Conservation (phyloP, 1,140 invertebrate genomes). For the Drosophila bocqueti region DNA sequence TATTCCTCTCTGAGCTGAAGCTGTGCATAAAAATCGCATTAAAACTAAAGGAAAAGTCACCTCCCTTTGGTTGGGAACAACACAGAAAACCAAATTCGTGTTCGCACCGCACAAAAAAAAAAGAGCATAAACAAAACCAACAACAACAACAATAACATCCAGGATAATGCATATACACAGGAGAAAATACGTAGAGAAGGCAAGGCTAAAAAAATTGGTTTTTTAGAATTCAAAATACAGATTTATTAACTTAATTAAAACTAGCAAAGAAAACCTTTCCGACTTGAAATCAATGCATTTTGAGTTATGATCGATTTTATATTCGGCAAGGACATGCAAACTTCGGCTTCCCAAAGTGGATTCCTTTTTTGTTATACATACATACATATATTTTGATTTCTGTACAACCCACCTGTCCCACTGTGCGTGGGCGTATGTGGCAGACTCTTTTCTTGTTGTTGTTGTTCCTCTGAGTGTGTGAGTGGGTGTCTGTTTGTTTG, state of each 20-base stretch:
- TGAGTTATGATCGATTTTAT: background rate
- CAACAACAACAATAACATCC: background rate
- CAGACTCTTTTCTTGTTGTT: background rate
- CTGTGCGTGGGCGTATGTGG: constrained; percentile 8
- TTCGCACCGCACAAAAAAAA: constrained; percentile 29
- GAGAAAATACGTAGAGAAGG: constrained; percentile 29
- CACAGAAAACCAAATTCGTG: constrained; percentile 38
- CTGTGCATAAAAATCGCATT: constrained; percentile 65
- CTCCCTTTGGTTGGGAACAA: background rate
- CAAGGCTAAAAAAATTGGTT: constrained; percentile 8
- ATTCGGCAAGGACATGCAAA: background rate
- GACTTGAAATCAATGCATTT: background rate
- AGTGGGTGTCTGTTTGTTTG: constrained; percentile 38
- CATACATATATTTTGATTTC: background rate
- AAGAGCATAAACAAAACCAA: background rate
- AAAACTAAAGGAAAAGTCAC: constrained; percentile 49
- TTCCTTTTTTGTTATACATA: background rate
- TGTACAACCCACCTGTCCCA: background rate
- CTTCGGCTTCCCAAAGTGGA: background rate
- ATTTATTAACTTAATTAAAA: background rate
- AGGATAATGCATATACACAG: constrained; percentile 10
- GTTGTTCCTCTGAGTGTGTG: constrained; percentile 1
- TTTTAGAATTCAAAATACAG: background rate
- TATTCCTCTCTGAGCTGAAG: background rate
- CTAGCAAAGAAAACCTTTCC: background rate